Percentiles rank a stretch among this genome's conserved stretches.
Evolutionary conservation across 2,113 vertebrate species (phyloP).

Genomic region (Albula goreensis): DNA sequence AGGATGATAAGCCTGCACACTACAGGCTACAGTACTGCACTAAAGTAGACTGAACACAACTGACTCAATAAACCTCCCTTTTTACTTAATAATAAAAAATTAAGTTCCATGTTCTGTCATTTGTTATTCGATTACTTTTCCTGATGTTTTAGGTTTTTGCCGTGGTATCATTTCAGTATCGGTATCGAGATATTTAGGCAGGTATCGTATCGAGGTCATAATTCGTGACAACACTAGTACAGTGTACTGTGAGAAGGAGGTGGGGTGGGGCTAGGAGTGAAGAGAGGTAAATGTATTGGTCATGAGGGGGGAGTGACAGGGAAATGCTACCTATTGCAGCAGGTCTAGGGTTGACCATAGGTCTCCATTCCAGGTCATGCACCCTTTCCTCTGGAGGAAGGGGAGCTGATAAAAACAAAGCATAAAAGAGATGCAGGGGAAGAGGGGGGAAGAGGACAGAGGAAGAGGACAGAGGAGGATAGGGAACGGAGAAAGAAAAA

Average conservation of each 20-base stretch:
- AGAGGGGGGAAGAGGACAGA: not conserved
- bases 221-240: not conserved
- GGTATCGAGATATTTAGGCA: too few species aligned
- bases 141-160: too few species aligned
- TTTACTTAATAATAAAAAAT: too few species aligned
- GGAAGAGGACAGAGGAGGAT: slow-evolving; percentile 11
- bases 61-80: too few species aligned
- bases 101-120: too few species aligned
- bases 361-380: slow-evolving; percentile 65
- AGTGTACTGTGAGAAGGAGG: not conserved
- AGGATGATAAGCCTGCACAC: too few species aligned
- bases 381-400: slow-evolving; percentile 43
- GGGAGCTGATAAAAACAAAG: slow-evolving; percentile 26
- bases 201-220: too few species aligned
- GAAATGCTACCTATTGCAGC: slow-evolving; percentile 55
- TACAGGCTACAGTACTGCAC: too few species aligned
- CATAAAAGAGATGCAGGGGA: not conserved
- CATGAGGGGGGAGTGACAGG: not conserved
- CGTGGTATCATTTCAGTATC: too few species aligned
- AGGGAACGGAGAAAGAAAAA: not conserved
- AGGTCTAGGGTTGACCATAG: slow-evolving; percentile 45
- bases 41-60: too few species aligned
- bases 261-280: not conserved
- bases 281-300: not conserved
- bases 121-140: too few species aligned